Evolutionary conservation across 2,797 vertebrate species (phyloP).

Genomic region (Tangara arthus): DNA sequence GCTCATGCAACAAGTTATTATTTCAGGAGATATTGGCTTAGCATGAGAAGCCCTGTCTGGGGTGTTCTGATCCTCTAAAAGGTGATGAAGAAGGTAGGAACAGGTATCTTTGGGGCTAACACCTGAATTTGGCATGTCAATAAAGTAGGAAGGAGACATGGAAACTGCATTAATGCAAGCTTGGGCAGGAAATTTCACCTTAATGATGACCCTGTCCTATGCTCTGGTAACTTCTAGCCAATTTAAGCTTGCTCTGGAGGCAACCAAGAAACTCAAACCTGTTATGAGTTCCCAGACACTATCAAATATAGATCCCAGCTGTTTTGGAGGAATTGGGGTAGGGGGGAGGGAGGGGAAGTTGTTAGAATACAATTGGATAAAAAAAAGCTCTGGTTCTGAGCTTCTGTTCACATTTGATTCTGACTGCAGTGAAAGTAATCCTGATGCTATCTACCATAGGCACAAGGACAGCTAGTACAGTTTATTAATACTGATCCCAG

Average conservation of each 20-base stretch:
- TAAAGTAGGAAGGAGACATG: not conserved
- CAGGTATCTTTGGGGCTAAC: not conserved
- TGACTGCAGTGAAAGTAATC: not conserved
- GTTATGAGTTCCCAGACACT: not conserved
- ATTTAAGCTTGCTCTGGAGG: not conserved
- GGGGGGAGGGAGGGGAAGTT: not conserved
- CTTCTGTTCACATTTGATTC: not conserved
- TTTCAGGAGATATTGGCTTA: constrained; percentile 34
- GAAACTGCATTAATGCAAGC: not conserved
- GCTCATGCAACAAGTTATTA: constrained; percentile 38
- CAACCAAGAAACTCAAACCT: not conserved
- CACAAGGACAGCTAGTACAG: not conserved
- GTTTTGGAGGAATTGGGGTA: not conserved
- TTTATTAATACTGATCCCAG: not conserved
- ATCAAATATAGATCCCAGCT: not conserved
- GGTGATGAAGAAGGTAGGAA: constrained; percentile 7
- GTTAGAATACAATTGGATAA: not conserved
- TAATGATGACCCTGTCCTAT: not conserved
- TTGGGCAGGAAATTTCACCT: not conserved
- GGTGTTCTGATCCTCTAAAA: not conserved
- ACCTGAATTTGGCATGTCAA: not conserved
- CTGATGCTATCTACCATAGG: not conserved
- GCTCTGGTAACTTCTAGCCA: not conserved
- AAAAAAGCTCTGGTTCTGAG: not conserved
- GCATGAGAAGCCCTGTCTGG: not conserved